Base-by-base conservation (phyloP, 1,140 invertebrate species). In the Paraescarpia echinospica region DNA sequence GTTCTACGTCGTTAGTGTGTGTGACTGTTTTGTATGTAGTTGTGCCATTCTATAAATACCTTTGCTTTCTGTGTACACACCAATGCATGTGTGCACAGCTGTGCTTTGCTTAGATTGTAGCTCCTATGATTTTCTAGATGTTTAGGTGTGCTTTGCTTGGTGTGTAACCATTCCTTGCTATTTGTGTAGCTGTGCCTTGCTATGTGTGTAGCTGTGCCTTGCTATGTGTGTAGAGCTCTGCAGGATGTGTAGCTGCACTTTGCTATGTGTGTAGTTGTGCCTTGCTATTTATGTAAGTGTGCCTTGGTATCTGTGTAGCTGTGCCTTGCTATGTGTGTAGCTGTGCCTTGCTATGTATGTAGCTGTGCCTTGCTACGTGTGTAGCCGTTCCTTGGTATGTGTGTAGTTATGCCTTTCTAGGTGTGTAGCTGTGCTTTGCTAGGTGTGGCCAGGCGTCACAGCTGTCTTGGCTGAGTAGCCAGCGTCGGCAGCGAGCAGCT, bases 381-480 rank as follows among this genome's bases (percentile, higher is more conserved):
- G 59, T 77, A 22, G 59, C 2, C 22, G 22, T 77, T 6, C 59
- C 22, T 77, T 77, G 59, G 51, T 90, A 48, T 12, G 34, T 34
- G 33, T 90, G 34, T 92, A 34, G 89, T 31, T 90, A 9, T 91
- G 92, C 88, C 35, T n/a, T 33, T 9, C 18, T 89, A 34, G 51
- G 33, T 90, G 22, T 92, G 33, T 92, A 90, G 89, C 35, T 92
- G 18, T 90, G 59, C 89, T 34, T 35, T 90, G n/a, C 33, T 89
- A 33, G 88, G 59, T 27, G 90, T 93, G 33, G 34, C 92, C 93
- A 93, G 59, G 92, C 93, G 91, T 94, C 94, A 1, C 94, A 94
- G 89, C 92, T 93, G 41, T 93, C 93, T 31, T 94, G 94, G 94
- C 91, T 94, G 48, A 93, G 89, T 90, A 92, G 93, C 41, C 93